Percentiles rank a stretch among this genome's conserved stretches.
Evolutionary conservation across 2,888 invertebrate species (phyloP).

Genomic region (Notodonta dromedarius): DNA sequence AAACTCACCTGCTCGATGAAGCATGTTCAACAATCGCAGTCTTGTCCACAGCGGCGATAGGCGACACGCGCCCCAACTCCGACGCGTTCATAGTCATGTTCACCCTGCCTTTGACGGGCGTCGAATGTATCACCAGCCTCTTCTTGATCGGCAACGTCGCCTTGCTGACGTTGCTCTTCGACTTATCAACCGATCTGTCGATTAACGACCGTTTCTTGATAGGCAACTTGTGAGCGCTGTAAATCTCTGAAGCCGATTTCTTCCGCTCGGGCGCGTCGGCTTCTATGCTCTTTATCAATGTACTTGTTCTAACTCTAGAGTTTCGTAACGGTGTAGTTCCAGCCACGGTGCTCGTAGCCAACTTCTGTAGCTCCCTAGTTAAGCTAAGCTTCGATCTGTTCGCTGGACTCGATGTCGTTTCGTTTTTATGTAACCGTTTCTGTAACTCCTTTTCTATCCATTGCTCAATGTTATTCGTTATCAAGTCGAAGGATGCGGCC

Average conservation of each 20-base stretch:
- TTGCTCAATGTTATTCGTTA: constrained; percentile 53
- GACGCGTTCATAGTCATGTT: constrained; percentile 46
- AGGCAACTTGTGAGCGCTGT: constrained; percentile 57
- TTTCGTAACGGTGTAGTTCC: constrained; percentile 46
- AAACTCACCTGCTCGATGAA: constrained; percentile 4
- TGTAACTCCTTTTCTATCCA: constrained; percentile 61
- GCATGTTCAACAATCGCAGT: constrained; percentile 7
- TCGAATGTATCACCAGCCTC: constrained; percentile 63
- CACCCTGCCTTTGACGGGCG: constrained; percentile 59
- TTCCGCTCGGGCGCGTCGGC: constrained; percentile 17
- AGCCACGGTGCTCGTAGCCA: constrained; percentile 57
- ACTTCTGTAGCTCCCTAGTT: constrained; percentile 51
- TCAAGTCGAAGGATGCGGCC: constrained; percentile 47
- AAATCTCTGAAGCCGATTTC: constrained; percentile 49
- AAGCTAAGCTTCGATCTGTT: constrained; percentile 25
- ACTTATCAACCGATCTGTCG: constrained; percentile 11
- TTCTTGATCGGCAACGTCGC: constrained; percentile 61
- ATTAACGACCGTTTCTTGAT: constrained; percentile 66
- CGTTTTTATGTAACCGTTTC: constrained; percentile 40
- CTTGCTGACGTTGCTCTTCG: neutral
- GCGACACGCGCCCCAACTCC: constrained; percentile 63
- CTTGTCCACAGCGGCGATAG: constrained; percentile 47
- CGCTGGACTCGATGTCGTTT: constrained; percentile 29
- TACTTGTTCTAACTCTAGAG: constrained; percentile 44
- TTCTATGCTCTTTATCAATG: constrained; percentile 13